Base-by-base conservation (phyloP, 2,113 vertebrate species). In the Pampusana beccarii region DNA sequence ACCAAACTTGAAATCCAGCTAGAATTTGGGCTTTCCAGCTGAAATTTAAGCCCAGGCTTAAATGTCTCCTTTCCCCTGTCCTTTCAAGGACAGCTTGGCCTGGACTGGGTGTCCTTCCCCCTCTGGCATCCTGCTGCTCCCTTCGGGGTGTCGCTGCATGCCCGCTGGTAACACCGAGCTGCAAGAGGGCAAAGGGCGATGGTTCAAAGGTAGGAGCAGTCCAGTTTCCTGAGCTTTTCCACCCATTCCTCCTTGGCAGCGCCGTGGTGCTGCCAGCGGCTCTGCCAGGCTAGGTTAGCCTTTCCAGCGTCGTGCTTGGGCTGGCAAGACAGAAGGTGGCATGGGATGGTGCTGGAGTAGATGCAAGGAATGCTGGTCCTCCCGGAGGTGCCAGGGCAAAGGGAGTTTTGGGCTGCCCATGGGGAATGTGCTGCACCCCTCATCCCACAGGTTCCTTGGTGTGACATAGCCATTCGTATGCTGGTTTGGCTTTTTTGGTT, bases 371-470 rank as follows among this genome's bases (percentile, higher is more conserved):
- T 11, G 14, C 23, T 53, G 31, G 6, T 48, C 0, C 33, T 19
- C n/a, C 3, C 34, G 51, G 77, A 36, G 33, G 21, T 57, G 53
- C 38, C 34, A 16, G 51, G 69, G 42, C 11, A 6, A 5, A 10
- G 26, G 28, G 40, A 23, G 3, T 8, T 19, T 88, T 28, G 60
- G 77, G 64, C 31, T 66, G 28, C 17, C 16, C 1, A 4, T 46
- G 53, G n/a, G 20, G 16, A 13, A 44, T 34, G 73, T 3, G 6
- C 48, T 56, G 42, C 44, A 8, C 23, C 17, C 17, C 28, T 33
- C 12, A 29, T 66, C n/a, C 18, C 24, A 0, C 0, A 0, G 19
- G 25, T 56, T 42, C 21, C 3, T 2, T 46, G 80, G 4, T 1
- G 2, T 0, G 11, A 31, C 3, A 18, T 33, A 20, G 61, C 66